Percentiles rank a stretch among this genome's conserved stretches.
Evolutionary conservation across 2,113 vertebrate genomes (phyloP).

Genomic region (Oreochromis tanganicae): DNA sequence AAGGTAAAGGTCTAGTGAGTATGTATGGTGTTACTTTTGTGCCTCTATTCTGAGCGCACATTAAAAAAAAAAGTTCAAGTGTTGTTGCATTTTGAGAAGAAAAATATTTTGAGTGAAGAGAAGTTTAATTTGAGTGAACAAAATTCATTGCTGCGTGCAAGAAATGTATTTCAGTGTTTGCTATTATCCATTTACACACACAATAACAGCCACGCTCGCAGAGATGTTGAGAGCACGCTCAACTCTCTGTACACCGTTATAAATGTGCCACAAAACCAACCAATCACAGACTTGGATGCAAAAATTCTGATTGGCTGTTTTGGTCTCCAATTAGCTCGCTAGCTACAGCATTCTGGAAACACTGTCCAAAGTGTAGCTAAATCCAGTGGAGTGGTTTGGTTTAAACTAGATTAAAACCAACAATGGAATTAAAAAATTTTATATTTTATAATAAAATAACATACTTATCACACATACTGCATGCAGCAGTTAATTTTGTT

Average conservation of each 20-base stretch:
- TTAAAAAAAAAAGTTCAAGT: not conserved
- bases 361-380: not conserved
- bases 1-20: not conserved
- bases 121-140: not conserved
- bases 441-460: not conserved
- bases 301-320: not conserved
- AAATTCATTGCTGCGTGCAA: not conserved
- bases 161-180: not conserved
- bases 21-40: not conserved
- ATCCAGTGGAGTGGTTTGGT: not conserved
- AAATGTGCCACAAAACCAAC: not conserved
- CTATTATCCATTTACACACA: not conserved
- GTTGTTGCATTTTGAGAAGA: not conserved
- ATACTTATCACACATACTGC: not conserved
- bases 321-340: not conserved
- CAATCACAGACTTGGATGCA: not conserved
- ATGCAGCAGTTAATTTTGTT: not conserved
- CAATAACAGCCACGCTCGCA: not conserved
- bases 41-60: not conserved
- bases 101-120: not conserved
- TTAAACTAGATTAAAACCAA: not conserved
- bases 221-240: not conserved
- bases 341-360: not conserved
- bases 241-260: not conserved
- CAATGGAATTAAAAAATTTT: not conserved